Percentiles rank a stretch among this genome's conserved stretches.
Evolutionary conservation across 2,113 vertebrate genomes (phyloP).

Genomic region (Indri indri): DNA sequence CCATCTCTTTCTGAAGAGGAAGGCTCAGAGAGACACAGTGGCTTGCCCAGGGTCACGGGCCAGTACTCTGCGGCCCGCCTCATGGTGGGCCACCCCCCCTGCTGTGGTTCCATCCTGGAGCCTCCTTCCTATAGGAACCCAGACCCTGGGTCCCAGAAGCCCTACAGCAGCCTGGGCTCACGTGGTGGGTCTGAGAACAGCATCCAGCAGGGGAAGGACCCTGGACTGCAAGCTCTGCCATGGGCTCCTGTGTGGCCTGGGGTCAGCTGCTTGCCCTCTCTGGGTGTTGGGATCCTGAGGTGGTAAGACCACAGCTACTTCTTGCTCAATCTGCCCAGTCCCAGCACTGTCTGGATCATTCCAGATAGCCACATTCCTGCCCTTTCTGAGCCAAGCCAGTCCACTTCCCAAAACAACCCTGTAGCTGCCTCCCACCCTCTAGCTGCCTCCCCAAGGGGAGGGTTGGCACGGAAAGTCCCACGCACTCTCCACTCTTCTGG

Average conservation of each 20-base stretch:
- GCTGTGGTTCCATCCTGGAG: not conserved
- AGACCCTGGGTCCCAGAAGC: not conserved
- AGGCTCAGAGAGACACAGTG: not conserved
- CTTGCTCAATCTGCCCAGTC: not conserved
- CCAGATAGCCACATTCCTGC: not conserved
- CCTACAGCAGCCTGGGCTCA: not conserved
- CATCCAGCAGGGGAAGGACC: not conserved
- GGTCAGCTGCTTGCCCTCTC: not conserved
- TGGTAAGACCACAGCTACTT: too few relatives aligned
- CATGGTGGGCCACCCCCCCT: not conserved
- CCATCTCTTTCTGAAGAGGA: not conserved
- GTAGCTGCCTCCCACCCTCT: not conserved
- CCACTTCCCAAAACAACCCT: not conserved
- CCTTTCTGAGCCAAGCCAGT: not conserved
- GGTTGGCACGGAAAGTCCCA: not conserved
- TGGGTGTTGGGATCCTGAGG: not conserved
- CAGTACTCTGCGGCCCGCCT: not conserved
- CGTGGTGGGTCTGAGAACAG: accelerated
- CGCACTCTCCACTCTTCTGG: not conserved
- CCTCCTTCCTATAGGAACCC: not conserved
- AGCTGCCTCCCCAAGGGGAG: not conserved
- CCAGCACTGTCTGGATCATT: not conserved
- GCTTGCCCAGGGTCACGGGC: not conserved
- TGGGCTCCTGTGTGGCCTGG: not conserved
- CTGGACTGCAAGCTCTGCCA: not conserved